phyloP scores from a whole-genome alignment of 2,888 invertebrate species.

The Xestia sexstrigata region DNA sequence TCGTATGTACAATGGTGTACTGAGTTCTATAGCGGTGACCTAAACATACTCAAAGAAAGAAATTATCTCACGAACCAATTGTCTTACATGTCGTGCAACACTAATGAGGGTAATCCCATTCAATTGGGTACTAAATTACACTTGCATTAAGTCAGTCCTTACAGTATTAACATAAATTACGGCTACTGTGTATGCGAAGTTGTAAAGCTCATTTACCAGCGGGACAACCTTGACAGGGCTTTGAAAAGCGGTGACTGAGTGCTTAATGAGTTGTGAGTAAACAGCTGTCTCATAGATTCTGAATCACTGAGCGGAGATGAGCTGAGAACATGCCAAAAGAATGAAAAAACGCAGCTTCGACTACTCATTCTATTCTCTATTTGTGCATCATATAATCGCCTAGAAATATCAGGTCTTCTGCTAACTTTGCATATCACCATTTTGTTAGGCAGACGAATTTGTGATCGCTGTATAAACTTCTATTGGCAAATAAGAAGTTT shows the following conservation, averaged over 20 bases:
- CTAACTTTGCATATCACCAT: background rate
- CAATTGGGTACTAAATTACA: slow-evolving; percentile 33
- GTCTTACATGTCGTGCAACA: slow-evolving; percentile 19
- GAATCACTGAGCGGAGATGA: slow-evolving; percentile 6
- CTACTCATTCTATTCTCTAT: background rate
- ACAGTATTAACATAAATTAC: slow-evolving; percentile 34
- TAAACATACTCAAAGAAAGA: slow-evolving; percentile 3
- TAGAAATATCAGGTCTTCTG: background rate
- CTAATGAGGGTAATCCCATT: slow-evolving; percentile 42
- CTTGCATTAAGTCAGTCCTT: slow-evolving; percentile 35
- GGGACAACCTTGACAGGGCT: slow-evolving; percentile 35
- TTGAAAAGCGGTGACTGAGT: slow-evolving; percentile 24
- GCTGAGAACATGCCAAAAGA: slow-evolving; percentile 28
- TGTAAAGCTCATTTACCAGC: slow-evolving; percentile 31
- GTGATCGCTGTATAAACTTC: too few species aligned
- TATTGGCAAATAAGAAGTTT: too few species aligned
- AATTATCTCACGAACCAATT: background rate
- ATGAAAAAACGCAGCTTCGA: background rate
- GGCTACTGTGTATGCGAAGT: slow-evolving; percentile 22
- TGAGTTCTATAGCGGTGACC: background rate
- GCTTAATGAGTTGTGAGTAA: slow-evolving; percentile 32
- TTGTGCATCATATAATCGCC: background rate
- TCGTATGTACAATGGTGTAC: background rate
- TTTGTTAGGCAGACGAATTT: background rate
- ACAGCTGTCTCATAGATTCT: slow-evolving; percentile 31